Evolutionary conservation across 2,797 vertebrate species (phyloP).

Genomic region (Gymnothorax javanicus): DNA sequence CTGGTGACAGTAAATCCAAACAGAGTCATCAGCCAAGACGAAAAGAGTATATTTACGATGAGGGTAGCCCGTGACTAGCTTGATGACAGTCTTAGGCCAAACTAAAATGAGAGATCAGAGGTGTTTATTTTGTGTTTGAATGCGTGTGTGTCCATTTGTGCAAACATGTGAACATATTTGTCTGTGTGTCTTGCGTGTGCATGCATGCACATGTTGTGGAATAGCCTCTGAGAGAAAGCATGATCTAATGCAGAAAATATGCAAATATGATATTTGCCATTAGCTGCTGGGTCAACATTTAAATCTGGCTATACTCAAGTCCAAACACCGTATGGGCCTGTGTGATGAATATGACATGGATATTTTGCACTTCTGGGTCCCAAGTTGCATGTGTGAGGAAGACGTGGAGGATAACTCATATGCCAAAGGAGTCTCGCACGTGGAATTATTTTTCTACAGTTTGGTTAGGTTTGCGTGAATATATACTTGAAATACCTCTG

Average conservation of each 20-base stretch:
- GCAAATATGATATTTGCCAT: slow-evolving; percentile 31
- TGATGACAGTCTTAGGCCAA: background rate
- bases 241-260: background rate
- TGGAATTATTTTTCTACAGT: slow-evolving; percentile 30
- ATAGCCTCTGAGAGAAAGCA: background rate
- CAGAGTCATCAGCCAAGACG: slow-evolving; percentile 41
- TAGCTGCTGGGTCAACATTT: slow-evolving; percentile 30
- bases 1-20: slow-evolving; percentile 48
- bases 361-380: slow-evolving; percentile 9
- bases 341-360: slow-evolving; percentile 24
- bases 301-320: slow-evolving; percentile 35
- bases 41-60: slow-evolving; percentile 36
- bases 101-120: background rate
- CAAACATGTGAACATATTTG: background rate
- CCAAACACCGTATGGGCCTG: slow-evolving; percentile 28
- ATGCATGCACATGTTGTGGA: background rate
- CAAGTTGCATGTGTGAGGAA: slow-evolving; percentile 37
- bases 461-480: slow-evolving; percentile 39
- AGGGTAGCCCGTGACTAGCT: slow-evolving; percentile 32
- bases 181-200: background rate
- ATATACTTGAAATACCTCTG: slow-evolving; percentile 36
- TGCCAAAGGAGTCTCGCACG: slow-evolving; percentile 13
- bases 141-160: slow-evolving; percentile 14
- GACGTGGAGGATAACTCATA: slow-evolving; percentile 33
- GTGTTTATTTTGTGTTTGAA: slow-evolving; percentile 24